Conservation (phyloP, 2,797 vertebrate genomes). For the Okamejei kenojei region DNA sequence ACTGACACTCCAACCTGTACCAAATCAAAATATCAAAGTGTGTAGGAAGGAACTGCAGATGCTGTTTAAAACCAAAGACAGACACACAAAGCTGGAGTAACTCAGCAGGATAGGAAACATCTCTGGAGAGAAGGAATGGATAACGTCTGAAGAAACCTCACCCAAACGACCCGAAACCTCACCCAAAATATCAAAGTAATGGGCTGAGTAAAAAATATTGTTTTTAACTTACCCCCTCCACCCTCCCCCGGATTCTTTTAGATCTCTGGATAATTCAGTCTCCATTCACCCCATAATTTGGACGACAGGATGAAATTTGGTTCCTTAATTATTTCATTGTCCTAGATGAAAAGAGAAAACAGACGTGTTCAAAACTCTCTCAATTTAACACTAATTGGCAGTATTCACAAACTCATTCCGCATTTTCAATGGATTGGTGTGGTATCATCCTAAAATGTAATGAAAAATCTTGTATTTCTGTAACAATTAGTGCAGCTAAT, state of each 20-base stretch:
- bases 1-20: neutral
- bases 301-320: neutral
- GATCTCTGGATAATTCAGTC: neutral
- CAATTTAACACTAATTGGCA: neutral
- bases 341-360: neutral
- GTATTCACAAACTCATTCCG: neutral
- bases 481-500: too few species aligned
- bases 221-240: neutral
- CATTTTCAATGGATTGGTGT: neutral
- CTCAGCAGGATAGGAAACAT: too few species aligned
- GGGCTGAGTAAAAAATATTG: neutral
- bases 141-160: too few species aligned
- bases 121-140: too few species aligned
- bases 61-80: too few species aligned
- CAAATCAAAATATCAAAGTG: neutral
- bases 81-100: too few species aligned
- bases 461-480: too few species aligned
- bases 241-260: neutral
- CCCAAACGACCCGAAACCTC: too few species aligned
- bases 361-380: neutral
- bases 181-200: too few species aligned
- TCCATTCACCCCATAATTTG: neutral
- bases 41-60: too few species aligned
- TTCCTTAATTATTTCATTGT: neutral
- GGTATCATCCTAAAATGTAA: neutral